These are phyloP conservation scores for Apogon hyalosoma DNA, from an alignment of 2,797 vertebrate species.

Conservation along the genomic window DNA sequence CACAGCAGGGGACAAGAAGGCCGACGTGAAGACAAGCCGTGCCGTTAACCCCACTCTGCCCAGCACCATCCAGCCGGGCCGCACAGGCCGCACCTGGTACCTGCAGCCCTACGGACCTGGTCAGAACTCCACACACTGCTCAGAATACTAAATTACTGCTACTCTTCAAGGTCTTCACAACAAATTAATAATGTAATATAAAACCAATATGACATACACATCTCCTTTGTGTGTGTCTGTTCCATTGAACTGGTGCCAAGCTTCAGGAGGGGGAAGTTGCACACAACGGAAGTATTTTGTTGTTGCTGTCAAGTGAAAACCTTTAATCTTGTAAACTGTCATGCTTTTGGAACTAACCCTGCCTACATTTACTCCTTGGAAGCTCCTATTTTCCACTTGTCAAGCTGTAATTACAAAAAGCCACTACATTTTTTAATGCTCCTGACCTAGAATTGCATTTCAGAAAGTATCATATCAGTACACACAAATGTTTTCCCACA, in stretches of 20 bases:
- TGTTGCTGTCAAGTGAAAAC: constrained; percentile 43
- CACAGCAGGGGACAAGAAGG: constrained; percentile 90
- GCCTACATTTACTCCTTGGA: constrained; percentile 15
- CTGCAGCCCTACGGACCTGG: constrained; percentile 97
- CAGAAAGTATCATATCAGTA: constrained; percentile 5
- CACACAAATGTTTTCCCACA: constrained; percentile 12
- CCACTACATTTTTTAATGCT: neutral
- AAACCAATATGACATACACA: neutral
- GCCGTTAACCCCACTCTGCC: constrained; percentile 92
- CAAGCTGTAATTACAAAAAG: constrained; percentile 28
- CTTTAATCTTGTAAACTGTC: constrained; percentile 39
- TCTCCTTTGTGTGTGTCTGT: too few relatives aligned
- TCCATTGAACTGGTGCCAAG: too few relatives aligned
- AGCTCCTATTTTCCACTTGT: constrained; percentile 33
- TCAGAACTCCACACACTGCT: constrained; percentile 64
- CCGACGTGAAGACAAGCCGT: constrained; percentile 95
- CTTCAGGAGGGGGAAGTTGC: neutral
- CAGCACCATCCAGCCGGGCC: constrained; percentile 86
- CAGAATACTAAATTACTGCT: neutral
- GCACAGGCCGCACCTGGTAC: constrained; percentile 94
- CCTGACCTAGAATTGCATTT: constrained; percentile 17
- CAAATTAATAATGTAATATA: neutral
- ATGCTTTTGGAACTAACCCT: constrained; percentile 23
- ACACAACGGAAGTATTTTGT: constrained; percentile 12
- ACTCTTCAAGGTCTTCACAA: neutral